phyloP scores from a whole-genome alignment of 1,140 invertebrate species.

The Holcopasites calliopsidis region DNA sequence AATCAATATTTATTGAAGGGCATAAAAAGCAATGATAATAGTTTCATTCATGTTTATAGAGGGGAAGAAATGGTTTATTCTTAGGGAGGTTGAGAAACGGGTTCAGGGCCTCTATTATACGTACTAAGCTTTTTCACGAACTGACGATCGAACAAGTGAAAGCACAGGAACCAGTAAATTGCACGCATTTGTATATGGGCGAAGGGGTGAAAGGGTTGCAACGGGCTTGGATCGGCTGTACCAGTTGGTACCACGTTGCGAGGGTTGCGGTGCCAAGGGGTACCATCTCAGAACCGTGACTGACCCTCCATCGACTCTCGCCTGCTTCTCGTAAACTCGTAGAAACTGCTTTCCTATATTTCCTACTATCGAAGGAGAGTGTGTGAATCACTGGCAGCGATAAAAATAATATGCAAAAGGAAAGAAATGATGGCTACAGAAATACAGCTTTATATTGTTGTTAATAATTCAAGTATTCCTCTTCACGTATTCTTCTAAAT shows the following conservation, averaged over 20 bases:
- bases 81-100: not conserved
- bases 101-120: conserved; percentile 17
- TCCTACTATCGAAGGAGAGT: not conserved
- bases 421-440: too few relatives aligned
- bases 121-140: conserved; percentile 7
- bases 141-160: conserved; percentile 42
- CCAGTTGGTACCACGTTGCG: conserved; percentile 30
- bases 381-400: not conserved
- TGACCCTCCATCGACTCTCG: conserved; percentile 8
- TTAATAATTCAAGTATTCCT: too few relatives aligned
- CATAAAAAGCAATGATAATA: not conserved
- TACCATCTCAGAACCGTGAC: conserved; percentile 41
- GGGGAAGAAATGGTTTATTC: not conserved
- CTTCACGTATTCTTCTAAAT: too few relatives aligned
- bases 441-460: too few relatives aligned
- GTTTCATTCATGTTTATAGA: not conserved
- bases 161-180: conserved; percentile 32
- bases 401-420: too few relatives aligned
- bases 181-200: conserved; percentile 26
- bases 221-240: conserved; percentile 2
- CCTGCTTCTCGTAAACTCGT: conserved; percentile 12
- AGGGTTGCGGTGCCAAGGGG: conserved; percentile 45
- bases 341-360: conserved; percentile 22
- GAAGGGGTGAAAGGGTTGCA: not conserved
- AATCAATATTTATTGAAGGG: too few relatives aligned